These are phyloP conservation scores for Pachyramphus minor DNA, from an alignment of 2,113 vertebrate genomes.

Conservation along the genomic window DNA sequence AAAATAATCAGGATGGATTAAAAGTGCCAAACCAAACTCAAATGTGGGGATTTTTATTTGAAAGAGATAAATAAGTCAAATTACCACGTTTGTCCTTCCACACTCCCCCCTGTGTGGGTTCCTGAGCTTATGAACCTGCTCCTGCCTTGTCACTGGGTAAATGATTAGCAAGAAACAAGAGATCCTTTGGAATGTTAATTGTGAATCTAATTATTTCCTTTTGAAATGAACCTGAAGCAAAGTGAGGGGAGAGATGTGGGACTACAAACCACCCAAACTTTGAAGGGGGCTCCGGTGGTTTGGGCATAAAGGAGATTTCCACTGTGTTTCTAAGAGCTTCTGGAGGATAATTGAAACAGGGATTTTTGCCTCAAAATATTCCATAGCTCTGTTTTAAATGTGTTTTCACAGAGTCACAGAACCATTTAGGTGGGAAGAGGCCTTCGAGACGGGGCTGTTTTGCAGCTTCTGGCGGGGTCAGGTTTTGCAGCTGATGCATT, in stretches of 20 bases:
- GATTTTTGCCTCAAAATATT: background rate
- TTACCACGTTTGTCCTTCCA: background rate
- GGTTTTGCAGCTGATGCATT: background rate
- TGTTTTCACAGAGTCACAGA: background rate
- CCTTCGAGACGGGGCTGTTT: background rate
- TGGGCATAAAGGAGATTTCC: background rate
- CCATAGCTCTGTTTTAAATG: background rate
- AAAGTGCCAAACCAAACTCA: no score
- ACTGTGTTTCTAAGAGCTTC: background rate
- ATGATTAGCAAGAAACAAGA: background rate
- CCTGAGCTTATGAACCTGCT: background rate
- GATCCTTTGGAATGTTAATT: constrained; percentile 17
- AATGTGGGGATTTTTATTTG: no score
- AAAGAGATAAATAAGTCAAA: no score
- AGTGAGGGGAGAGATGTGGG: background rate
- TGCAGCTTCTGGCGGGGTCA: background rate
- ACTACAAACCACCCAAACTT: background rate
- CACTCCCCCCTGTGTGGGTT: background rate
- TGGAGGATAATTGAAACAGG: background rate
- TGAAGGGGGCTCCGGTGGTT: background rate
- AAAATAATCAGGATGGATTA: no score
- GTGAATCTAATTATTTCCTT: constrained; percentile 6
- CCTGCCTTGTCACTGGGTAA: background rate
- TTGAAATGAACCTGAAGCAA: background rate
- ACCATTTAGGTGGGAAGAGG: background rate